A percentile compares a stretch with the other conserved stretches of the same genome.
These are phyloP conservation scores for Cyclina sinensis DNA, from an alignment of 1,140 invertebrate genomes.

Conservation along the genomic window DNA sequence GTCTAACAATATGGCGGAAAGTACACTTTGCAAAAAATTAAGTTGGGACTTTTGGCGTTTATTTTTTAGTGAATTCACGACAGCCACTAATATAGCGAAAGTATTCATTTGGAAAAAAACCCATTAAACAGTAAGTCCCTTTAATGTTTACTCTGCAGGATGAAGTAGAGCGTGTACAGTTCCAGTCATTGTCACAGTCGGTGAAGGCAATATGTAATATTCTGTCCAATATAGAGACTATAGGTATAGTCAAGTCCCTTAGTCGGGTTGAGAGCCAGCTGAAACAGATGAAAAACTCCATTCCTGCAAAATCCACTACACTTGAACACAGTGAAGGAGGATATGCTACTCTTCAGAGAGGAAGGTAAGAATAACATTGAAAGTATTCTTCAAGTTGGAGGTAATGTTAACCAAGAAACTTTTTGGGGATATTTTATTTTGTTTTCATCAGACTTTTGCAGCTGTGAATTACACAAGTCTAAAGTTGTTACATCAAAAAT, in stretches of 20 bases:
- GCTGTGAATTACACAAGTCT: no score
- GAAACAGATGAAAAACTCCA: slow-evolving; percentile 48
- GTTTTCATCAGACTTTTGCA: no score
- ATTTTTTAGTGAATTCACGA: no score
- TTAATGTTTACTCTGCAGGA: slow-evolving; percentile 71
- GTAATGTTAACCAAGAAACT: no score
- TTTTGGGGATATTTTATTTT: no score
- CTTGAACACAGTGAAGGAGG: slow-evolving; percentile 53
- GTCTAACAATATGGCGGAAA: no score
- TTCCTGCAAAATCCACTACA: slow-evolving; percentile 12
- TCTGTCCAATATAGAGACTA: slow-evolving; percentile 95
- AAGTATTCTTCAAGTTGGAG: not conserved
- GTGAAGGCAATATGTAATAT: slow-evolving; percentile 97
- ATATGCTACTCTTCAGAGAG: slow-evolving; percentile 58
- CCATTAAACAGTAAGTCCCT: no score
- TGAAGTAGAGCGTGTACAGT: slow-evolving; percentile 83
- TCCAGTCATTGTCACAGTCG: slow-evolving; percentile 92
- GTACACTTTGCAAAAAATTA: no score
- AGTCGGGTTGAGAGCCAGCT: slow-evolving; percentile 71
- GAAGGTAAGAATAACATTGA: slow-evolving; percentile 1
- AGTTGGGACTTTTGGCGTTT: no score
- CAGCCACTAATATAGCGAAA: no score
- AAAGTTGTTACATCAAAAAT: no score
- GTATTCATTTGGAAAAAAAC: no score
- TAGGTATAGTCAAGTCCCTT: slow-evolving; percentile 81